phyloP scores from a whole-genome alignment of 2,888 invertebrate species.

The Sturmia bella region DNA sequence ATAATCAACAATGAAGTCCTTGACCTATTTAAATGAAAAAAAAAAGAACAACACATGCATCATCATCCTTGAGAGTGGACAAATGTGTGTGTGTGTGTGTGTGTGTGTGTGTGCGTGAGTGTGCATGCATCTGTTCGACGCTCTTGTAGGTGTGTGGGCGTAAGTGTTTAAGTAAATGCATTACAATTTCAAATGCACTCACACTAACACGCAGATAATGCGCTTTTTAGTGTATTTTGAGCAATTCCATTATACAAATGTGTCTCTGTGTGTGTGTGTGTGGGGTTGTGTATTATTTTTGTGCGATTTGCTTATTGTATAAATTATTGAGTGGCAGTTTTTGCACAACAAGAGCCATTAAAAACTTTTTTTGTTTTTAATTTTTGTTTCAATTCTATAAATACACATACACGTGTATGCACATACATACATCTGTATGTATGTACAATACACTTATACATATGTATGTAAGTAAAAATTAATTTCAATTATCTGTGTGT shows the following conservation, averaged over 20 bases:
- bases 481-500: slow-evolving; percentile 15
- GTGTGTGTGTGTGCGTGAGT: slow-evolving; percentile 7
- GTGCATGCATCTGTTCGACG: no score
- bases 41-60: neutral
- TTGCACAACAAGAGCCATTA: neutral
- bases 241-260: neutral
- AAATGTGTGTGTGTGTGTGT: neutral
- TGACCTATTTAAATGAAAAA: slow-evolving; percentile 63
- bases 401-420: neutral
- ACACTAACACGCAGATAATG: neutral
- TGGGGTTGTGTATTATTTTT: neutral
- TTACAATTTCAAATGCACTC: slow-evolving; percentile 14
- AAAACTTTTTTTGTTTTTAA: neutral
- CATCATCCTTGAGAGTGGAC: slow-evolving; percentile 29
- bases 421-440: no score
- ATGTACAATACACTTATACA: no score
- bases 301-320: neutral
- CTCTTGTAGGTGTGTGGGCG: neutral
- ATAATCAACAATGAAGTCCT: slow-evolving; percentile 67
- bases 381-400: neutral
- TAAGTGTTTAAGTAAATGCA: neutral
- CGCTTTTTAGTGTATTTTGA: slow-evolving; percentile 11
- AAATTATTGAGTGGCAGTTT: neutral
- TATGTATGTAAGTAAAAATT: slow-evolving; percentile 1
- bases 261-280: neutral